Base-by-base conservation (phyloP, 2,797 vertebrate genomes). In the Pterois miles region DNA sequence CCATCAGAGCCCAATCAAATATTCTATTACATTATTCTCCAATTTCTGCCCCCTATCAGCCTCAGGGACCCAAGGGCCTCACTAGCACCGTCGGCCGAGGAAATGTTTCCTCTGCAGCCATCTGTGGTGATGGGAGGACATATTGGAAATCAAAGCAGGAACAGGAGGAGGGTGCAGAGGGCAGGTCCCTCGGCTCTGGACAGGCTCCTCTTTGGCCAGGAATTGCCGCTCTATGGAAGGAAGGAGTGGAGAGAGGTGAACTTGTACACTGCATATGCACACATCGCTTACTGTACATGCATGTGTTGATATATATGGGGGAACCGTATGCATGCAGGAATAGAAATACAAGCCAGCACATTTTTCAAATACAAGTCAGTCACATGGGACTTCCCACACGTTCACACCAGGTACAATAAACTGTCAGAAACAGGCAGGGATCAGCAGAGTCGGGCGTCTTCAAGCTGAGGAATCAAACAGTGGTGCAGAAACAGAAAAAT, bases 11-110 rank as follows among this genome's bases (percentile, higher is more conserved):
- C 94, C 94, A 95, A 95, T 96, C 94, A 97, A 96, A 96, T 96
- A 97, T 96, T 97, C 95, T 94, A 94, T 96, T 95, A 95, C 94
- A 96, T 96, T 96, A 96, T 95, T 96, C 96, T 96, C 93, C 94
- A 93, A 93, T 97, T 96, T 95, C 91, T 93, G 84, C 79, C 80
- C 87, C 82, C 91, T 86, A 85, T 92, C 93, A 81, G 86, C 85
- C 88, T 71, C 20, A 1, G 88, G 86, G 91, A 88, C 92, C 95
- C 91, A 88, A 71, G 90, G 92, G 94, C 92, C 86, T 89, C 88
- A 33, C 94, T 86, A 93, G 93, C 88, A 93, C 89, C 84, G 81
- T 85, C 92, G 92, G 92, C 72, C 88, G 94, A 86, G 85, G 90
- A 95, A 95, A 94, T 93, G 91, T 94, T 96, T 94, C 95, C 89